Evolutionary conservation across 2,113 vertebrate species (phyloP).

Genomic region (Pedionomus torquatus): DNA sequence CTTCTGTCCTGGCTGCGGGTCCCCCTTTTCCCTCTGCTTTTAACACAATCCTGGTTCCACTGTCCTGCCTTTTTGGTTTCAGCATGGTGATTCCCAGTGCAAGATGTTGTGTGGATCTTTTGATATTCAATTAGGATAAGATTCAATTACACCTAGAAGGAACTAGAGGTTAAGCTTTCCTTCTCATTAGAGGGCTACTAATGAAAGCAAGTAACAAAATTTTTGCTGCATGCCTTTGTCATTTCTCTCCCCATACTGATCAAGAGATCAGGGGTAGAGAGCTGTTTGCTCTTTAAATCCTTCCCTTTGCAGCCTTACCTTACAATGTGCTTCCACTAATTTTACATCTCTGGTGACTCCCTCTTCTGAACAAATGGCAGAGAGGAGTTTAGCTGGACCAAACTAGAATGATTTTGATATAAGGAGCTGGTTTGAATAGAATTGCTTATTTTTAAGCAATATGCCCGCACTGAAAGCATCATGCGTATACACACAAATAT

Average conservation of each 20-base stretch:
- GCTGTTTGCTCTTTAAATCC: neutral
- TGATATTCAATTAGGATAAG: neutral
- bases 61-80: neutral
- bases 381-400: neutral
- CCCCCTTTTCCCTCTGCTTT: neutral
- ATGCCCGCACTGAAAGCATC: neutral
- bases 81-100: neutral
- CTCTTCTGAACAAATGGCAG: neutral
- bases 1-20: neutral
- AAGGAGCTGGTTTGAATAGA: neutral
- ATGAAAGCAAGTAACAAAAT: neutral
- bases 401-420: neutral
- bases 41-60: fast-evolving
- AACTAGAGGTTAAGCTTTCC: neutral
- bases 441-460: neutral
- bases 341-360: neutral
- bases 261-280: neutral
- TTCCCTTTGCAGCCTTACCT: neutral
- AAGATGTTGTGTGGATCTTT: neutral
- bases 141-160: neutral
- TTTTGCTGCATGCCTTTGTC: neutral
- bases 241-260: neutral
- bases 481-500: fast-evolving
- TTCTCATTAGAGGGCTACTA: neutral
- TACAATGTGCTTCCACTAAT: neutral